Percentiles rank a stretch among this genome's conserved stretches.
These are phyloP conservation scores for Pseudomyrmex flavicornis DNA, from an alignment of 1,140 invertebrate species.

Conservation along the genomic window DNA sequence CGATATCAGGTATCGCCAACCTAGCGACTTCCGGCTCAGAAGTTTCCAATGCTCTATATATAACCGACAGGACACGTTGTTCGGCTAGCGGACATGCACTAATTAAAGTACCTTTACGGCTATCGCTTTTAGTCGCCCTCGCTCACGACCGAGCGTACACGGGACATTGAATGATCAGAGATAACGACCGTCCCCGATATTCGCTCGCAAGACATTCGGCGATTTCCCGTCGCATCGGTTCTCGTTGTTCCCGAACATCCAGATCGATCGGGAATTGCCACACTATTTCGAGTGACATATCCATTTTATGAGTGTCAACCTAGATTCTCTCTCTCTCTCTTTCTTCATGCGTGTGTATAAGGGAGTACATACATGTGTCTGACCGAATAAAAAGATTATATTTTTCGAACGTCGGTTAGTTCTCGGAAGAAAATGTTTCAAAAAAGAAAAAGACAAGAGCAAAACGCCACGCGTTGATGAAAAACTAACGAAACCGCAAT, in stretches of 20 bases:
- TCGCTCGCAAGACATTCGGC: slow-evolving; percentile 38
- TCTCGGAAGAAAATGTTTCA: neutral
- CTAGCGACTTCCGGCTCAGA: slow-evolving; percentile 31
- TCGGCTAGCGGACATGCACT: slow-evolving; percentile 37
- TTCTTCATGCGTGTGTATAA: no score
- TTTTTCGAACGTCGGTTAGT: neutral
- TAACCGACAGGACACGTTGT: slow-evolving; percentile 33
- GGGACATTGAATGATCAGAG: slow-evolving; percentile 28
- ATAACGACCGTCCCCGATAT: slow-evolving; percentile 41
- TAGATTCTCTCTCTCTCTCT: neutral
- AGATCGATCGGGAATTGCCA: neutral
- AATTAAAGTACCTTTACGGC: slow-evolving; percentile 53
- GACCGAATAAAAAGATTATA: neutral
- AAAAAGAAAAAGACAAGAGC: neutral
- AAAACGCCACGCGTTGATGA: no score
- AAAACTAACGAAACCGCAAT: neutral
- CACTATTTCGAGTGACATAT: neutral
- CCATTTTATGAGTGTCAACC: slow-evolving; percentile 3
- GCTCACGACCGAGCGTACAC: slow-evolving; percentile 32
- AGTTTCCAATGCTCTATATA: slow-evolving; percentile 35
- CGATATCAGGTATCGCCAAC: neutral
- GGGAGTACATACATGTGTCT: neutral
- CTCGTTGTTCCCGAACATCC: slow-evolving; percentile 30
- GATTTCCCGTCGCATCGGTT: slow-evolving; percentile 13
- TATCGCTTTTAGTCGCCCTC: slow-evolving; percentile 4